A percentile compares a stretch with the other conserved stretches of the same genome.
Evolutionary conservation across 2,797 vertebrate species (phyloP).

Genomic region (Melanotaenia parkinsoni): DNA sequence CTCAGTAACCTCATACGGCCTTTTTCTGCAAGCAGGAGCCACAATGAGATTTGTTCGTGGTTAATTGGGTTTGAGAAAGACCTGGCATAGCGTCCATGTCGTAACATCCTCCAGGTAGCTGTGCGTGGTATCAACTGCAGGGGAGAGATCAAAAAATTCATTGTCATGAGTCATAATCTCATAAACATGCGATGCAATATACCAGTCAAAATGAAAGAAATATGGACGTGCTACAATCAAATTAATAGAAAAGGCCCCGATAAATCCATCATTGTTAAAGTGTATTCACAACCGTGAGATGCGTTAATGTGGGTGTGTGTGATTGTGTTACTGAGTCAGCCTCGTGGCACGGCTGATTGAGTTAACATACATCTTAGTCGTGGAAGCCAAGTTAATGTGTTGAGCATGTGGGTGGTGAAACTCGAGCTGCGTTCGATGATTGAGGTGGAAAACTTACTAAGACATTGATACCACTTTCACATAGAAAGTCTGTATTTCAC

Average conservation of each 20-base stretch:
- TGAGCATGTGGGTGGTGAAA: constrained; percentile 69
- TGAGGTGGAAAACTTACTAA: constrained; percentile 41
- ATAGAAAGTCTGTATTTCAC: constrained; percentile 18
- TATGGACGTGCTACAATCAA: constrained; percentile 42
- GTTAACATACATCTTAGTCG: constrained; percentile 62
- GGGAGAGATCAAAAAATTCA: constrained; percentile 52
- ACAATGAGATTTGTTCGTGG: constrained; percentile 80
- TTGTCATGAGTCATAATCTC: constrained; percentile 60
- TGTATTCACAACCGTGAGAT: constrained; percentile 46
- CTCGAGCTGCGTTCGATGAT: constrained; percentile 38
- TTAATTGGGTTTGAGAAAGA: constrained; percentile 74
- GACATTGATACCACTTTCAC: constrained; percentile 45
- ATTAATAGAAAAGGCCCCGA: constrained; percentile 55
- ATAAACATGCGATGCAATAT: constrained; percentile 57
- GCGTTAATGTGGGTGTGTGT: constrained; percentile 57
- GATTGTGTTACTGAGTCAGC: constrained; percentile 70
- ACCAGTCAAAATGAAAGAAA: constrained; percentile 55
- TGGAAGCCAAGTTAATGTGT: constrained; percentile 62
- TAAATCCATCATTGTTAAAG: constrained; percentile 61
- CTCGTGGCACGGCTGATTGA: constrained; percentile 62
- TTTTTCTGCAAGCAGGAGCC: constrained; percentile 59
- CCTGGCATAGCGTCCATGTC: constrained; percentile 46
- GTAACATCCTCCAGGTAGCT: constrained; percentile 73
- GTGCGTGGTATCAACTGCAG: constrained; percentile 43
- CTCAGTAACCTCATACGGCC: constrained; percentile 37